Base-by-base conservation (phyloP, 2,113 vertebrate genomes). In the Columbina picui region DNA sequence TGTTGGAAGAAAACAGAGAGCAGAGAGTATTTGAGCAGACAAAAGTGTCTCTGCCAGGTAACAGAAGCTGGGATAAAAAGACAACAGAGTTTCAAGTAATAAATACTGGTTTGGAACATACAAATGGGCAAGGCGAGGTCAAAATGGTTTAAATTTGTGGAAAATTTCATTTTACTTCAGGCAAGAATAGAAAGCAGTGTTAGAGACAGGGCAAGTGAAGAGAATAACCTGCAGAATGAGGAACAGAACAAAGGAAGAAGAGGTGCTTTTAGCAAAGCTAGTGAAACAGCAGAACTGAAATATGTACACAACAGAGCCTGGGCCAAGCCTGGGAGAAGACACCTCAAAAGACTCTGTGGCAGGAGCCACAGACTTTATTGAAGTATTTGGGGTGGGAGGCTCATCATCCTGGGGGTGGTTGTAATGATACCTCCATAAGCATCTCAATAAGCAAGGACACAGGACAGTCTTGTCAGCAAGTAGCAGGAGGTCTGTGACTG, bases 1-100 rank as follows among this genome's bases (percentile, higher is more conserved):
- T 59, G 92, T 85, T 71, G 68, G 76, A 89, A 87, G 43, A 30
- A 89, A 93, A 84, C 75, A 83, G 75, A 88, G 6, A 94, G 64
- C 13, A 89, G 41, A 67, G 55, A 79, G 64, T 69, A 86, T 75
- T 34, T 50, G 52, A 90, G 52, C 41, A 84, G 76, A 90, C 55
- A 50, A 38, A 86, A 92, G 22, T 27, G 18, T 69, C 26, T 65
- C 55, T 87, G 68, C 17, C 43, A 38, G 26, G 38, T 21, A 84
- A 82, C 19, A 34, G 67, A 49, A 3, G 12, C 63, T 80, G 84
- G 26, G 73, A 91, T 78, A 78, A 90, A 88, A 88, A 53, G 20
- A 11, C 9, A 60, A n/a, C 25, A 20, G 63, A 45, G 22, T 81
- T 91, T 63, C 53, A 77, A 81, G 83, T 63, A 77, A 74, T 57